Conservation (phyloP, 1,140 invertebrate species). For the Cepaea nemoralis region DNA sequence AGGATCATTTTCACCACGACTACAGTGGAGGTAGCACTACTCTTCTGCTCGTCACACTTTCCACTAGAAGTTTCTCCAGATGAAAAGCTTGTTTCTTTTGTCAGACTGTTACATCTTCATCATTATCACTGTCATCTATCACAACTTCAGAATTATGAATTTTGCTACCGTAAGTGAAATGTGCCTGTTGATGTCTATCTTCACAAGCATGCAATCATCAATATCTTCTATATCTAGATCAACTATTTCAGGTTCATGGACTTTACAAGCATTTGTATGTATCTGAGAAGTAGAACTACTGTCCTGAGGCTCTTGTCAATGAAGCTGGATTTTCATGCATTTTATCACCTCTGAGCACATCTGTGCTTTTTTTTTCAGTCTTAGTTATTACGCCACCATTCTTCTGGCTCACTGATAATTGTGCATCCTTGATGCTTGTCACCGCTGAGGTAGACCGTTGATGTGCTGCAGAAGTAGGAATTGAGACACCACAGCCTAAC, state of each 20-base stretch:
- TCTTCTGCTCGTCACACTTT: not conserved
- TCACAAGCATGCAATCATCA: conserved; percentile 28
- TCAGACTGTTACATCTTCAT: not conserved
- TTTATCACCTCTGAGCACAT: not conserved
- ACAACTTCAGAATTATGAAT: conserved; percentile 6
- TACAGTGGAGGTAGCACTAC: not conserved
- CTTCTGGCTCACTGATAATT: no score
- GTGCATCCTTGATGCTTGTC: not conserved
- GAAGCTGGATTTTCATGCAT: not conserved
- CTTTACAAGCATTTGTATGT: not conserved
- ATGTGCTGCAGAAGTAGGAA: not conserved
- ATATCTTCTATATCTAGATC: conserved; percentile 27
- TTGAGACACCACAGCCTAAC: not conserved
- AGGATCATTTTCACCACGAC: not conserved
- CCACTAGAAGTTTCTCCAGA: not conserved
- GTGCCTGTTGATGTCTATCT: conserved; percentile 13
- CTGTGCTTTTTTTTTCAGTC: not conserved
- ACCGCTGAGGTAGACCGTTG: not conserved
- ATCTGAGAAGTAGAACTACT: not conserved
- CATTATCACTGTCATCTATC: conserved; percentile 23
- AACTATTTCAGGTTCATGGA: not conserved
- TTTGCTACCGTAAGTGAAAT: not conserved
- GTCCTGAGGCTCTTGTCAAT: not conserved
- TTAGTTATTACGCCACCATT: not conserved
- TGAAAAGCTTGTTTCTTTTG: no score